These are phyloP conservation scores for Accipiter virgatus DNA, from an alignment of 2,113 vertebrate genomes.

Conservation along the genomic window DNA sequence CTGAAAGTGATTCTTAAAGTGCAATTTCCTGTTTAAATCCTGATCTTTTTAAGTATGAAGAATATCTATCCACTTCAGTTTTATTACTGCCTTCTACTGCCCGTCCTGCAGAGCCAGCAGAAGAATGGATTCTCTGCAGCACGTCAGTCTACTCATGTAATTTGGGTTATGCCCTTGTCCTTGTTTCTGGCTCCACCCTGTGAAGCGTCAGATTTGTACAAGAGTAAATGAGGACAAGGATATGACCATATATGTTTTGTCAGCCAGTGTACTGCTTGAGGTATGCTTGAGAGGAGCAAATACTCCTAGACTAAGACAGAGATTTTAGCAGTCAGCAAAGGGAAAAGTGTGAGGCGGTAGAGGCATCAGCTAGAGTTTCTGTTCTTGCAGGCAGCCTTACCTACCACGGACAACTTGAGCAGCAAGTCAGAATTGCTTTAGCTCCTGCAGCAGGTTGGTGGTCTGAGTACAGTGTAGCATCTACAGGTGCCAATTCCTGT, in stretches of 20 bases:
- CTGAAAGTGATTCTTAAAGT: slow-evolving; percentile 22
- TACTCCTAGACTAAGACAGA: neutral
- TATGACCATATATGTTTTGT: neutral
- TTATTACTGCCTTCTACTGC: slow-evolving; percentile 28
- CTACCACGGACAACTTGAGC: neutral
- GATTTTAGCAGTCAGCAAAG: neutral
- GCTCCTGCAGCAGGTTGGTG: neutral
- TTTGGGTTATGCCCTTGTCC: neutral
- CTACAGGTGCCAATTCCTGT: neutral
- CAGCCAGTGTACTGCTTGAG: neutral
- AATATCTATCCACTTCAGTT: slow-evolving; percentile 16
- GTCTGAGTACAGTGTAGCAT: neutral
- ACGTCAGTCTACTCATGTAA: neutral
- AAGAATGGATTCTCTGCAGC: slow-evolving; percentile 16
- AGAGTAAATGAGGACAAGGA: neutral
- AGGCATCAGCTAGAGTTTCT: neutral
- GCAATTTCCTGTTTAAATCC: slow-evolving; percentile 34
- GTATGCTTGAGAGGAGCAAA: neutral
- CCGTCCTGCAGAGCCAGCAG: neutral
- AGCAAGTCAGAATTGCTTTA: neutral
- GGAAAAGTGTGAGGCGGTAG: neutral
- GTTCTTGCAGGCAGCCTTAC: neutral
- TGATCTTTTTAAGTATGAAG: neutral
- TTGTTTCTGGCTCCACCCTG: neutral
- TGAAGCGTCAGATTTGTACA: neutral